These are phyloP conservation scores for Zaprionus obscuricornis DNA, from an alignment of 2,888 invertebrate species.

Conservation along the genomic window DNA sequence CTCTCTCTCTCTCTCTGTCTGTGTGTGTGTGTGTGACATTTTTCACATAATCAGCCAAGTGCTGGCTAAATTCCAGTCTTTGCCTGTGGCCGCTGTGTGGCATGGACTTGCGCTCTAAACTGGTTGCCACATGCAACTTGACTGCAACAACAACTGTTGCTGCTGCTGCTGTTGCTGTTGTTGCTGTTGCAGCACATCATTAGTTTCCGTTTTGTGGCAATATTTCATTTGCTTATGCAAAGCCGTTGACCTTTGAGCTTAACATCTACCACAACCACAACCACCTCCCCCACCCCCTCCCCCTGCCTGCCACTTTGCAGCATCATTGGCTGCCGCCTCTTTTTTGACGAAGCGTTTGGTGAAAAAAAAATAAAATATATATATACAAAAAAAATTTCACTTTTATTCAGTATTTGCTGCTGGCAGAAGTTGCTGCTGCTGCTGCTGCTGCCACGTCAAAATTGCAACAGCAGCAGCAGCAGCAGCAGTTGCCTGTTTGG, in stretches of 20 bases:
- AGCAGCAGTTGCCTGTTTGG: neutral
- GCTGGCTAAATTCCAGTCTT: conserved; percentile 71
- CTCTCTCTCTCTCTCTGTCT: conserved; percentile 5
- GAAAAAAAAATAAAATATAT: too few species aligned
- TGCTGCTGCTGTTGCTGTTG: conserved; percentile 10
- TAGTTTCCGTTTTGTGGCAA: conserved; percentile 81
- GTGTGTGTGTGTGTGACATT: conserved; percentile 68
- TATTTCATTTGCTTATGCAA: conserved; percentile 78
- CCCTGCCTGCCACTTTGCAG: too few species aligned
- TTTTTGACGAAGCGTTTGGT: conserved; percentile 24
- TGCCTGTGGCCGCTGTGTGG: conserved; percentile 52
- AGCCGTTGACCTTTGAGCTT: conserved; percentile 74
- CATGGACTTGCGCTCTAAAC: conserved; percentile 47
- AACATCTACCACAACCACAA: conserved; percentile 13
- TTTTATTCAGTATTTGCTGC: conserved; percentile 48
- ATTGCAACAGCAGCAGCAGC: conserved; percentile 8
- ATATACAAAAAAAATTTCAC: conserved; percentile 58
- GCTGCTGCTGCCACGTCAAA: conserved; percentile 2
- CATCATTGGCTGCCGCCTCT: too few species aligned
- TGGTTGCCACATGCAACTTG: conserved; percentile 47
- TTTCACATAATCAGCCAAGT: conserved; percentile 78
- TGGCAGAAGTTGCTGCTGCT: conserved; percentile 52
- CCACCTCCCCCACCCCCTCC: conserved; percentile 20
- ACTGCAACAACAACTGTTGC: conserved; percentile 46
- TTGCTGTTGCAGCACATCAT: conserved; percentile 76